These are phyloP conservation scores for Eudasyphora cyanicolor DNA, from an alignment of 2,888 invertebrate genomes.

Conservation along the genomic window DNA sequence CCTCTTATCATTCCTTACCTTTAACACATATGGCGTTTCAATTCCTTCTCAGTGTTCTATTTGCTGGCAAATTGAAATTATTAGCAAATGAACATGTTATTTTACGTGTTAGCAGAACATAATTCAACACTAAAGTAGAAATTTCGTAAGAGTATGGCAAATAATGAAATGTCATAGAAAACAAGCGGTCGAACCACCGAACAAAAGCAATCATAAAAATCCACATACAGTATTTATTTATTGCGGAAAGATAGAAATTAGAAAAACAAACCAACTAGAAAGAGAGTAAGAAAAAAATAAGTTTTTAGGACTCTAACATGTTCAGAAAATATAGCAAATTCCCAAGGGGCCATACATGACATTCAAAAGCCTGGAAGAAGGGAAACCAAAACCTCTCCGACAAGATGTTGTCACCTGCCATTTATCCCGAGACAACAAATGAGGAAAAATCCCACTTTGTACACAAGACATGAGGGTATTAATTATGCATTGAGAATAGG, in stretches of 20 bases:
- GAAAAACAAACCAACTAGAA: neutral
- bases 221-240: neutral
- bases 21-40: neutral
- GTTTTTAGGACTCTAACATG: no score
- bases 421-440: no score
- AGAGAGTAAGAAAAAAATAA: no score
- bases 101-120: conserved; percentile 57
- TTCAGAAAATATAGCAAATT: no score
- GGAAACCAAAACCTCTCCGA: no score
- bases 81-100: conserved; percentile 51
- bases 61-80: conserved; percentile 2
- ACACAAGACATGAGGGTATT: no score
- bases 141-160: neutral
- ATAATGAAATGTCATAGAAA: conserved; percentile 19
- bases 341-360: no score
- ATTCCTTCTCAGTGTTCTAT: neutral
- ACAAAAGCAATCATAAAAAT: neutral
- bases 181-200: neutral
- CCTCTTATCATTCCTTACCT: neutral
- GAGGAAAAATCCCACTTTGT: no score
- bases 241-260: neutral
- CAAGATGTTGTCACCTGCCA: no score
- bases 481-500: no score
- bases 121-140: conserved; percentile 35
- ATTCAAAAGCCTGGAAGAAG: no score